Evolutionary conservation across 2,888 invertebrate species (phyloP).

Genomic region (Crepidodera aurea): DNA sequence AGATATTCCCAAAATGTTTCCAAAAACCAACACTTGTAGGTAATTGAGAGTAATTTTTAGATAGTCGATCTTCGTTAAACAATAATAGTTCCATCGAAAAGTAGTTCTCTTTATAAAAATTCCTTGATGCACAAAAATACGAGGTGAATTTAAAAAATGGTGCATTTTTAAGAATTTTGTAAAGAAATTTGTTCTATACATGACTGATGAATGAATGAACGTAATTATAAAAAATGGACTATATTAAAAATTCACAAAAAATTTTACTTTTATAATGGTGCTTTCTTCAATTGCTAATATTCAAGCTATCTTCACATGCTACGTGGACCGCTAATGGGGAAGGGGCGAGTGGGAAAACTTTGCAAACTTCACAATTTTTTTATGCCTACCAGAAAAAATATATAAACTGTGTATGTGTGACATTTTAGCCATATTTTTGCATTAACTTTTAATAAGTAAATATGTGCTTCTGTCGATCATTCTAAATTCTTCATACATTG

Average conservation of each 20-base stretch:
- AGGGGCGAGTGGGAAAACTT: constrained; percentile 60
- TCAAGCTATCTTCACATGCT: constrained; percentile 64
- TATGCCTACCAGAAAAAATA: constrained; percentile 60
- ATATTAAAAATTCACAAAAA: constrained; percentile 53
- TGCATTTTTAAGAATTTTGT: constrained; percentile 50
- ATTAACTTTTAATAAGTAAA: constrained; percentile 32
- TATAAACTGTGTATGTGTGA: constrained; percentile 58
- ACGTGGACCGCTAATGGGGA: constrained; percentile 61
- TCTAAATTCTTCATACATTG: constrained; percentile 22
- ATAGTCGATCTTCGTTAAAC: constrained; percentile 41
- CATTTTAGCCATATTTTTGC: constrained; percentile 51
- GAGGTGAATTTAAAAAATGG: constrained; percentile 39
- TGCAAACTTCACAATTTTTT: constrained; percentile 59
- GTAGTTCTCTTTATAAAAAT: constrained; percentile 34
- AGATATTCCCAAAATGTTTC: constrained; percentile 50
- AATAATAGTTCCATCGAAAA: constrained; percentile 42
- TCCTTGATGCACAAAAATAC: constrained; percentile 42
- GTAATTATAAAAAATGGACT: constrained; percentile 50
- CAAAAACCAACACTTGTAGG: constrained; percentile 33
- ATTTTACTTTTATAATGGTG: constrained; percentile 57
- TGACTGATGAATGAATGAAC: constrained; percentile 53
- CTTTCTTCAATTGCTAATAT: constrained; percentile 63
- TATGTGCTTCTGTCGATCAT: constrained; percentile 44
- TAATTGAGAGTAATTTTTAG: constrained; percentile 30
- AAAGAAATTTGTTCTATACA: constrained; percentile 49